Evolutionary conservation across 2,797 vertebrate species (phyloP).

Genomic region (Acanthiza pusilla): DNA sequence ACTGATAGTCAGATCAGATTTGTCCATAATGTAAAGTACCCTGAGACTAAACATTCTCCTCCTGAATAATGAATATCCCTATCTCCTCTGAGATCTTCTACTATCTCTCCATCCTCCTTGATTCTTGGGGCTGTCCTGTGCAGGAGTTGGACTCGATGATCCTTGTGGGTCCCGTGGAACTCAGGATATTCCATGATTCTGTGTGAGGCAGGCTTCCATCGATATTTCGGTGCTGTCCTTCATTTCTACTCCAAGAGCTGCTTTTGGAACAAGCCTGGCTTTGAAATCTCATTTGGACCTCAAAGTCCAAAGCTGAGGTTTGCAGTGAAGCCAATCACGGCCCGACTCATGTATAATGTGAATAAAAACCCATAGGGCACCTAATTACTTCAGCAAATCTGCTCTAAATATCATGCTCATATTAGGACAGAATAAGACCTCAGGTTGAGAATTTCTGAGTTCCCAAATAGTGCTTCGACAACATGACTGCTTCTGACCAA

Average conservation of each 20-base stretch:
- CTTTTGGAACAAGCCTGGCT: neutral
- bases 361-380: neutral
- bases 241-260: neutral
- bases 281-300: neutral
- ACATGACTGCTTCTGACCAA: neutral
- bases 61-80: neutral
- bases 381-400: too few species aligned
- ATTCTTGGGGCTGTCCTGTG: neutral
- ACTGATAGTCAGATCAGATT: neutral
- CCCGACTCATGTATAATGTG: too few species aligned
- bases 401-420: neutral
- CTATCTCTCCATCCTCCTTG: neutral
- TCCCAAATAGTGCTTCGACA: neutral
- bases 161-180: too few species aligned
- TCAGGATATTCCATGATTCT: neutral
- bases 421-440: neutral
- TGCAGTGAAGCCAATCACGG: neutral
- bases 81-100: neutral
- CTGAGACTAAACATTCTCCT: neutral
- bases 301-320: neutral
- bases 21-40: neutral
- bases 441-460: neutral
- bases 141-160: rapidly evolving
- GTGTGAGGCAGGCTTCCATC: neutral
- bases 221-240: neutral